Evolutionary conservation across 2,113 vertebrate genomes (phyloP).

Genomic region (Meriones unguiculatus): DNA sequence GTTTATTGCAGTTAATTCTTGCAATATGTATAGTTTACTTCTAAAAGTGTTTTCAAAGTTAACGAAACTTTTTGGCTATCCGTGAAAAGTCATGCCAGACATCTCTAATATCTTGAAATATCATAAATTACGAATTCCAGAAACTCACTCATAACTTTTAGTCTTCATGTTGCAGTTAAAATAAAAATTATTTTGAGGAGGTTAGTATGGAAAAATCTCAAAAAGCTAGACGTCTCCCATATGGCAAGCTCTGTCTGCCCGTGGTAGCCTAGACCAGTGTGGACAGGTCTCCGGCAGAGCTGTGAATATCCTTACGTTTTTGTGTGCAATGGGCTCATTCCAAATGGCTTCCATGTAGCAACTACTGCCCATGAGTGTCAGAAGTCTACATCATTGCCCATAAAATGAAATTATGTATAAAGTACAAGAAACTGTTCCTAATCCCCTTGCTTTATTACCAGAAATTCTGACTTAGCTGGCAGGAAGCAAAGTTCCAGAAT

Average conservation of each 20-base stretch:
- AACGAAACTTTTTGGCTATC: not conserved
- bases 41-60: not conserved
- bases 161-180: not conserved
- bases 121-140: not conserved
- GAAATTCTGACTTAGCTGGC: conserved; percentile 20
- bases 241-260: not conserved
- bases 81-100: not conserved
- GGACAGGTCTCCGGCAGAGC: not conserved
- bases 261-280: not conserved
- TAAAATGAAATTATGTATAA: not conserved
- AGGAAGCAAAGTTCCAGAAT: not conserved
- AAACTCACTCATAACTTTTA: not conserved
- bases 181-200: not conserved
- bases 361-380: not conserved
- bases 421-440: not conserved
- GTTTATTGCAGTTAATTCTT: not conserved
- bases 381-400: not conserved
- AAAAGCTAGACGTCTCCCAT: not conserved
- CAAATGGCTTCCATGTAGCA: not conserved
- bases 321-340: not conserved
- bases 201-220: too few relatives aligned
- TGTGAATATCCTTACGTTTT: not conserved
- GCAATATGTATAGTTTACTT: not conserved
- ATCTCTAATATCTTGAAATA: not conserved
- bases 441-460: not conserved